Conservation (phyloP, 2,888 invertebrate genomes). For the Melipona beecheii region DNA sequence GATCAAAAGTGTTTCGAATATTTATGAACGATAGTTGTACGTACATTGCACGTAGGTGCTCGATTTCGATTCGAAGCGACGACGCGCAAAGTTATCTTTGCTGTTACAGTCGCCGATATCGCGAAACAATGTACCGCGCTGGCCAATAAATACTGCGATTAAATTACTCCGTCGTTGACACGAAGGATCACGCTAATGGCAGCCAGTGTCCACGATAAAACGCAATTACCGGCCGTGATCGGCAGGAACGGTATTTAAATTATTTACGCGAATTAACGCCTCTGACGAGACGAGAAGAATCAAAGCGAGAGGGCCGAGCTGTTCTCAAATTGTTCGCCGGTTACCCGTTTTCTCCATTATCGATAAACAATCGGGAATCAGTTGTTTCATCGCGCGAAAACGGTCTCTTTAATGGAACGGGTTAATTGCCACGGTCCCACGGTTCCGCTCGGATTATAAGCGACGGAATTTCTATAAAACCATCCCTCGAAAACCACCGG, state of each 20-base stretch:
- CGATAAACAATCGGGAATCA: constrained; percentile 39
- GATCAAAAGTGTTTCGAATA: not conserved
- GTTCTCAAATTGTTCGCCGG: constrained; percentile 46
- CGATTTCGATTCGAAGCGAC: not conserved
- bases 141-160: constrained; percentile 3
- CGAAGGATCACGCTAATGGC: constrained; percentile 1
- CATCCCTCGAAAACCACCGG: not conserved
- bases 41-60: not conserved
- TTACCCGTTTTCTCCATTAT: constrained; percentile 63
- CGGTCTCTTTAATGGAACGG: constrained; percentile 29
- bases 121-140: constrained; percentile 19
- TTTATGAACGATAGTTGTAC: not conserved
- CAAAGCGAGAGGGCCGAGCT: constrained; percentile 37
- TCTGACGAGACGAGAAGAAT: constrained; percentile 11
- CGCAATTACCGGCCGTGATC: constrained; percentile 33
- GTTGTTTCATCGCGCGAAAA: constrained; percentile 26
- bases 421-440: constrained; percentile 28
- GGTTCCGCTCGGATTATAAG: constrained; percentile 15
- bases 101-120: constrained; percentile 18
- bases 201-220: constrained; percentile 26
- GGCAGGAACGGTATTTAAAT: constrained; percentile 50
- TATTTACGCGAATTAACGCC: constrained; percentile 52
- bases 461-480: constrained; percentile 12
- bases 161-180: constrained; percentile 28
- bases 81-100: constrained; percentile 6